Conservation (phyloP, 2,113 vertebrate species). For the Cinclus cinclus region DNA sequence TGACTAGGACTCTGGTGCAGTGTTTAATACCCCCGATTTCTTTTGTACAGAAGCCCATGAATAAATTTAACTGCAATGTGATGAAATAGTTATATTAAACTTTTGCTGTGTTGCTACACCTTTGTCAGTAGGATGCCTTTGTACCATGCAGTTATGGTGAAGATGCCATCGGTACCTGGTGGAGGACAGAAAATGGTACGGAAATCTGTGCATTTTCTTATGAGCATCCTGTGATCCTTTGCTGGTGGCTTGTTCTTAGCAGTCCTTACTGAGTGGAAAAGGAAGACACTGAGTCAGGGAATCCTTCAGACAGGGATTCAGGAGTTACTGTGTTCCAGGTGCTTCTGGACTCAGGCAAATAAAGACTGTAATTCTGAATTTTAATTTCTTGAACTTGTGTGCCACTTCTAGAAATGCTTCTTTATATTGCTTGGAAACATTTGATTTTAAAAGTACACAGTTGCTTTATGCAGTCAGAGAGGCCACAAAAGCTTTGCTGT, state of each 20-base stretch:
- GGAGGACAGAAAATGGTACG: neutral
- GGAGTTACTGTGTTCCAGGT: neutral
- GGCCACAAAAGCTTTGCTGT: neutral
- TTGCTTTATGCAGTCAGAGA: neutral
- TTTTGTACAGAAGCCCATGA: neutral
- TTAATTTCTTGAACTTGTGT: neutral
- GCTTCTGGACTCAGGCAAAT: neutral
- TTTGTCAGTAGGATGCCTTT: neutral
- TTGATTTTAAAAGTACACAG: neutral
- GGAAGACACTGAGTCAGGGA: accelerated
- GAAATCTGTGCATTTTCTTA: neutral
- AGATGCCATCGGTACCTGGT: neutral
- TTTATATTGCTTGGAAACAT: neutral
- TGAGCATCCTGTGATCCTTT: neutral
- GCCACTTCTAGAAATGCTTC: neutral
- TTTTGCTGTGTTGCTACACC: neutral
- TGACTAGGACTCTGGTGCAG: neutral
- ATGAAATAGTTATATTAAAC: neutral
- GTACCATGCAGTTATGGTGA: neutral
- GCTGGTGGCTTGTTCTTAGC: neutral
- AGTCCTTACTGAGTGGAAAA: neutral
- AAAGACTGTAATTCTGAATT: neutral
- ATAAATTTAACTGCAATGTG: neutral
- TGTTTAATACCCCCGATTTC: neutral
- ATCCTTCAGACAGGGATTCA: neutral